Conservation (phyloP, 2,113 vertebrate genomes). For the Daubentonia madagascariensis region DNA sequence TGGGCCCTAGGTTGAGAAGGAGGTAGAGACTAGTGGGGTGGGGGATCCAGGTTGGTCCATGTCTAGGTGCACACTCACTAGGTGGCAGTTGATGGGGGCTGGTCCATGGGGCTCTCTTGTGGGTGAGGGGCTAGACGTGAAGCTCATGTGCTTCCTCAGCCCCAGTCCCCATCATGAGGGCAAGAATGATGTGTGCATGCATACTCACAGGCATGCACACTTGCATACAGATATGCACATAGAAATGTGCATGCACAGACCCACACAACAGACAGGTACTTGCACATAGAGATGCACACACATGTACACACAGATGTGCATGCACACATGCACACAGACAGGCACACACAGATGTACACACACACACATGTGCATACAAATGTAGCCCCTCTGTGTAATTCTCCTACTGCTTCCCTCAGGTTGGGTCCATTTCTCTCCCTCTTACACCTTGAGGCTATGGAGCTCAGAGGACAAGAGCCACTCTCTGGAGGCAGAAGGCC, state of each 20-base stretch:
- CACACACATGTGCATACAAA: fast-evolving
- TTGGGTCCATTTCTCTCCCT: not conserved
- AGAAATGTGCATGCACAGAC: not conserved
- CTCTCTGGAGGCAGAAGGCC: not conserved
- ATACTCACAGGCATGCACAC: too few relatives aligned
- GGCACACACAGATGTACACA: fast-evolving
- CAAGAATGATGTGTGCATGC: not conserved
- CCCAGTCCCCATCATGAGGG: too few relatives aligned
- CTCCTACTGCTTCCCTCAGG: not conserved
- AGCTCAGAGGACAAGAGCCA: fast-evolving
- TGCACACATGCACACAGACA: fast-evolving
- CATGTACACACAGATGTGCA: not conserved
- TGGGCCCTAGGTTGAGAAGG: not conserved
- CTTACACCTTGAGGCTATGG: not conserved
- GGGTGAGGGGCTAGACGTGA: not conserved
- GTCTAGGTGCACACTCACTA: not conserved
- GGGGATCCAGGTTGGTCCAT: not conserved
- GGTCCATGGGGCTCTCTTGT: too few relatives aligned
- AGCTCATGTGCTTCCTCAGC: not conserved
- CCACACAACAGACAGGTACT: fast-evolving
- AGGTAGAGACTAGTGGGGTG: not conserved
- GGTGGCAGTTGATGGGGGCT: not conserved
- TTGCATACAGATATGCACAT: not conserved
- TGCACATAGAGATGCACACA: fast-evolving
- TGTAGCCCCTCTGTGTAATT: not conserved